Evolutionary conservation across 2,113 vertebrate species (phyloP), one percentile per base, ranked within the genome.

Genomic region (Elachura formosa): DNA sequence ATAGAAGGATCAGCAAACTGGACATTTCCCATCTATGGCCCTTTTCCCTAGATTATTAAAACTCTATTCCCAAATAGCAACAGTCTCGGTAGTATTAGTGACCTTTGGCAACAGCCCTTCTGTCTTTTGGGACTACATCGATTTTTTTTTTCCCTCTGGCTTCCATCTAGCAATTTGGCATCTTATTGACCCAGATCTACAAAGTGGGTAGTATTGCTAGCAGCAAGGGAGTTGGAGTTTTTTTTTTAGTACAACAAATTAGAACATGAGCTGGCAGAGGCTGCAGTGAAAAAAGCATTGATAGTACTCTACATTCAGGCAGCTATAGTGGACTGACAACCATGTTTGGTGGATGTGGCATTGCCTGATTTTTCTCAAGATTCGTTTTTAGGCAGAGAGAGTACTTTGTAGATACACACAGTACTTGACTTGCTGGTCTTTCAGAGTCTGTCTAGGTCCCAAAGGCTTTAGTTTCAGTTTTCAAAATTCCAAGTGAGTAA

Each of bases 161-260:
- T 96, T 75, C 45, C 13, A 20, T 61, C 34, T 63, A 96, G 89
- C 51, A 40, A 86, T 91, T 14, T 77, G 90, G 55, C 90, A 43
- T 94, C 59, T 52, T 76, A 91, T 10, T 95, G 75, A 93, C 69
- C 87, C 54, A 95, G 34, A 63, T 73, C n/a, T 89, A 77, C 29
- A 62, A 54, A 94, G 72, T 48, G 46, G 66, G 46, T 59, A 74
- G 38, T 87, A 49, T 51, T 76, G 40, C 68, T 55, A 88, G 56
- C 62, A 95, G 66, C 84, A 79, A 56, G 84, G 76, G 90, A 93
- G 54, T 85, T 62, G 12, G 34, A 86, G 73, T 82, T 55, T 55
- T 78, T 87, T 92, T 94, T 96, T 96, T 90, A 87, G 94, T 77
- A 45, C 77, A 84, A 40, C 59, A 71, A 89, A 91, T 64, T 92